phyloP scores from a whole-genome alignment of 2,113 vertebrate genomes.

The Coracopsis vasa region DNA sequence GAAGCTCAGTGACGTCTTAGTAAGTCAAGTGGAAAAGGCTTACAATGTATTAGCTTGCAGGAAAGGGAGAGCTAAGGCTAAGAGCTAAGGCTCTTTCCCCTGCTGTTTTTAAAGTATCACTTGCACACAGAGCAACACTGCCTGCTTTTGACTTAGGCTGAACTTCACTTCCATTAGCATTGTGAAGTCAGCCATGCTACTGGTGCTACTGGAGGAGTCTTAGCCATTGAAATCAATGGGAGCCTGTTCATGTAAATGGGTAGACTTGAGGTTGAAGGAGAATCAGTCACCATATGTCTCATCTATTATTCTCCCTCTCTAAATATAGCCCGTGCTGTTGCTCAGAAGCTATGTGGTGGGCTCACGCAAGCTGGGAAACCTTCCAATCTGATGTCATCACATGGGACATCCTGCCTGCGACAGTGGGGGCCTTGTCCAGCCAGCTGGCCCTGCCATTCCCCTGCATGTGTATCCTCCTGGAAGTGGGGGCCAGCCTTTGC shows the following conservation, averaged over 20 bases:
- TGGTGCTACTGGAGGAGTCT: not conserved
- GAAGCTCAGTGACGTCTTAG: not conserved
- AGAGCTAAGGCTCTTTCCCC: not conserved
- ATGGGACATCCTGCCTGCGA: conserved; percentile 25
- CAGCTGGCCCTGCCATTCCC: conserved; percentile 28
- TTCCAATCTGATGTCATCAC: conserved; percentile 15
- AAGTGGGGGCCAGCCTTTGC: not conserved
- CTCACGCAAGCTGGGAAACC: not conserved
- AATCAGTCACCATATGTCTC: not conserved
- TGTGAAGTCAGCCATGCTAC: not conserved
- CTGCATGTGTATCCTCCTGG: not conserved
- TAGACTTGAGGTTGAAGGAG: not conserved
- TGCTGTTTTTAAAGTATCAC: not conserved
- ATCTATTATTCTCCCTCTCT: not conserved
- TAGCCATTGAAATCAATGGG: not conserved
- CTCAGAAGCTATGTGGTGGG: not conserved
- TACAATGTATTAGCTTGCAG: not conserved
- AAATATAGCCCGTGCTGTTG: not conserved
- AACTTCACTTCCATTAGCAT: not conserved
- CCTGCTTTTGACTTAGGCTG: not conserved
- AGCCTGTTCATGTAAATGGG: not conserved
- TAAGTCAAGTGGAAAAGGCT: not conserved
- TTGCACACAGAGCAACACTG: not conserved
- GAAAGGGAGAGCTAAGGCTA: not conserved
- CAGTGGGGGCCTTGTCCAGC: not conserved